Base-by-base conservation (phyloP, 2,888 invertebrate genomes). In the Octonoba sinensis region DNA sequence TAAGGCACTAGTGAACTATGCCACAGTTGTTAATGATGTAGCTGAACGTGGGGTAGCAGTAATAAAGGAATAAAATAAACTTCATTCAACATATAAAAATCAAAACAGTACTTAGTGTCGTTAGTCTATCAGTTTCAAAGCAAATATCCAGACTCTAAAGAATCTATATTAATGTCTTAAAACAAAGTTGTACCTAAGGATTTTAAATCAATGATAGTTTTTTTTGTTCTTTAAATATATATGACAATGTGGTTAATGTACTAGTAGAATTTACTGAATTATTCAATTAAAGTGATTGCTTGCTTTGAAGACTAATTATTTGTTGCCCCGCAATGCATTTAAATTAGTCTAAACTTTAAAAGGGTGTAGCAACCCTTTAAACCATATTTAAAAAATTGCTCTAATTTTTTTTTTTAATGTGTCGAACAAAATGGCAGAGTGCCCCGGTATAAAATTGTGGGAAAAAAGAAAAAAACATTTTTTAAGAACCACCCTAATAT, bases 201-300 rank as follows among this genome's bases (percentile, higher is more conserved):
- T n/a, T n/a, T n/a, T n/a, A n/a, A n/a, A n/a, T n/a, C n/a, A n/a
- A n/a, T n/a, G 6, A 15, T 54, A n/a, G n/a, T n/a, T n/a, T n/a
- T n/a, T 54, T 54, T 54, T 54, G 6, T 54, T 54, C 54, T 54
- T 54, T 54, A 54, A 54, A 54, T 54, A 4, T 54, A 15, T 6
- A 54, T 54, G 16, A 54, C 54, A 54, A 54, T 54, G 54, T 54
- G 18, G 16, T 54, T 54, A 18, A 6, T 6, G n/a, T n/a, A n/a
- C n/a, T n/a, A n/a, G n/a, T 47, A 54, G 54, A 54, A 54, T 54
- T 11, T 54, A 11, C 6, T 54, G 54, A 54, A 54, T 11, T 54
- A 16, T 54, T 54, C 11, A 54, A 54, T 47, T 12, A 11, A 47
- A 54, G 18, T 54, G 16, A n/a, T 54, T 54, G 11, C 18, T 54